phyloP scores from a whole-genome alignment of 2,797 vertebrate species.

The Nothura maculosa region DNA sequence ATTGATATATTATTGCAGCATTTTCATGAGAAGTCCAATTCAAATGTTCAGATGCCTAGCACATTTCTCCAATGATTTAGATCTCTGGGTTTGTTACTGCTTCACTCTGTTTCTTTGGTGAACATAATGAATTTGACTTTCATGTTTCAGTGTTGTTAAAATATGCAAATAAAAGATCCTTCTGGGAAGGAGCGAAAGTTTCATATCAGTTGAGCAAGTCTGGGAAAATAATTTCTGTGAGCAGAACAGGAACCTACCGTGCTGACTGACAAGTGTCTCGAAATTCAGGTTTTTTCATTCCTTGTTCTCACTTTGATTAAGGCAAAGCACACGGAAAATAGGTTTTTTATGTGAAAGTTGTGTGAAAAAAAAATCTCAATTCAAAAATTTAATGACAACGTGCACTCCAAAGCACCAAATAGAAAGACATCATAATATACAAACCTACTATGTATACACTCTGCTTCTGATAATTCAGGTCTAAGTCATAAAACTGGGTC shows the following conservation, averaged over 20 bases:
- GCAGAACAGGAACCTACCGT: conserved; percentile 50
- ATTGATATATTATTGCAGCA: neutral
- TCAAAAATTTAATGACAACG: neutral
- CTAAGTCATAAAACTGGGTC: neutral
- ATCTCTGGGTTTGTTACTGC: neutral
- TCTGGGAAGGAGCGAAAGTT: conserved; percentile 41
- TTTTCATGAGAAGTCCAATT: conserved; percentile 18
- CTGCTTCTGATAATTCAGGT: neutral
- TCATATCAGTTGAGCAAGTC: conserved; percentile 35
- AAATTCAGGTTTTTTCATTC: conserved; percentile 56
- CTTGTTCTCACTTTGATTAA: conserved; percentile 12
- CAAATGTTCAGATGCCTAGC: neutral
- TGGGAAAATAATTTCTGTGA: conserved; percentile 31
- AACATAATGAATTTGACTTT: neutral
- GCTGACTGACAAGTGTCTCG: conserved; percentile 11
- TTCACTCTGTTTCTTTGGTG: neutral
- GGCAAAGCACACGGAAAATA: neutral
- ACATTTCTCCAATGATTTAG: neutral
- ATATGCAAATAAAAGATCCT: conserved; percentile 56
- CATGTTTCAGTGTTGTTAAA: neutral
- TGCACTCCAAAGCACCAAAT: neutral
- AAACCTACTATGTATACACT: neutral
- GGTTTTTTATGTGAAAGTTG: conserved; percentile 12
- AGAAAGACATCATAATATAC: neutral
- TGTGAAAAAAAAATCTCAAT: neutral